Conservation (phyloP, 2,113 vertebrate species). For the Picathartes gymnocephalus region DNA sequence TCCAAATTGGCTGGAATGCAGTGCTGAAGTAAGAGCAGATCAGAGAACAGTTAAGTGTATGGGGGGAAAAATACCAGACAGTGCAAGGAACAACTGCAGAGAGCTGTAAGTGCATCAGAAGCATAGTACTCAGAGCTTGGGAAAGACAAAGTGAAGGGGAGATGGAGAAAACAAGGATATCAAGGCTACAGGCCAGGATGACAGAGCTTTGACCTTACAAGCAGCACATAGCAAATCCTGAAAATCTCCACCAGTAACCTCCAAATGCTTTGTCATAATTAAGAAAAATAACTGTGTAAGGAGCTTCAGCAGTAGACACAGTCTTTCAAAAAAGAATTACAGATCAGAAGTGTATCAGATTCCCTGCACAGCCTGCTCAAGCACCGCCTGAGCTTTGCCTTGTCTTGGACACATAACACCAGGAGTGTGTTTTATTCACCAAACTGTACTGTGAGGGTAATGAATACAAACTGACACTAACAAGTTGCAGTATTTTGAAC, state of each 20-base stretch:
- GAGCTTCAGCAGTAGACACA: not conserved
- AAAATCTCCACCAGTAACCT: not conserved
- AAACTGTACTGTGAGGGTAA: not conserved
- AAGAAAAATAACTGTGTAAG: not conserved
- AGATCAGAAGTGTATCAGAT: not conserved
- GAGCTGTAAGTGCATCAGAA: not conserved
- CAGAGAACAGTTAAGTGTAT: not conserved
- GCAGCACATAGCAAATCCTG: not conserved
- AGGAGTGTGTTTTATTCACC: not conserved
- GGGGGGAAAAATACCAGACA: not conserved
- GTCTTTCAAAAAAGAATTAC: not conserved
- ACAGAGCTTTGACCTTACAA: not conserved
- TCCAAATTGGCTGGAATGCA: not conserved
- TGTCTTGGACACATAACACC: not conserved
- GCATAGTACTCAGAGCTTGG: not conserved
- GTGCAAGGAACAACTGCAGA: not conserved
- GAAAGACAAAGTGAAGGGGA: not conserved
- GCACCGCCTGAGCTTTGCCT: not conserved
- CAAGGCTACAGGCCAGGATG: not conserved
- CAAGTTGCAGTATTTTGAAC: not conserved
- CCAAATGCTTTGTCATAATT: not conserved
- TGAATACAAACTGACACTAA: not conserved
- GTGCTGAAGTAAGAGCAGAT: not conserved
- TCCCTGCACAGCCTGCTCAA: not conserved
- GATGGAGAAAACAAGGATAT: not conserved